Evolutionary conservation across 2,888 invertebrate genomes (phyloP), one percentile per base, ranked within the genome.

Genomic region (Drosophila eohydei): DNA sequence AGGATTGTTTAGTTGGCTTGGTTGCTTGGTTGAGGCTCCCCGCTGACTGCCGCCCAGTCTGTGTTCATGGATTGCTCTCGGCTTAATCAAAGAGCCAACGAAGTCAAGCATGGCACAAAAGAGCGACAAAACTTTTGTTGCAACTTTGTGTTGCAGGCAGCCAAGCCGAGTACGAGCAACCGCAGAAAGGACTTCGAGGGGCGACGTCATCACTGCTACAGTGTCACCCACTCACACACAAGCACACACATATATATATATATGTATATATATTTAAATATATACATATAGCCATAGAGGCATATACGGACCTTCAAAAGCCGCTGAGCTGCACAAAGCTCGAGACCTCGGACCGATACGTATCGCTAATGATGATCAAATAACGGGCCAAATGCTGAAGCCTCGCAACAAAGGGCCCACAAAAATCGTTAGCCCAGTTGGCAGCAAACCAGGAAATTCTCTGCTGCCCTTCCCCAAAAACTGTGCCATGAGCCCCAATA

Each of bases 351-450:
- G 68, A 51, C 81, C 82, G 74, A 87, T 85, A 83, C 82, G 81
- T 83, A 87, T 88, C 87, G 86, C 87, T 88, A 88, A 88, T 88
- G 87, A 88, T 88, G 87, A 88, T 88, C 87, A 88, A 88, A 88
- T 88, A 88, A 88, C 80, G 84, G 75, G 69, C 80, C 77, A 82
- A 84, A 76, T 73, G 67, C 64, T 62, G 56, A 62, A 50, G 69
- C 41, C 58, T 44, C 64, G 68, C 76, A 71, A 76, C 75, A 71
- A 75, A 78, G 61, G 63, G 61, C 63, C 58, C 56, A 61, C 76
- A 72, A 80, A 87, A 84, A 85, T 86, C 87, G 88, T 88, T 88
- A 86, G 84, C 87, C 88, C 86, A 88, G 71, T 88, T 88, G 87
- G 87, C 87, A 87, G 71, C 56, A 59, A 61, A 83, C 88, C 87